phyloP scores from a whole-genome alignment of 1,140 invertebrate genomes.

The Stegodyphus dumicola region DNA sequence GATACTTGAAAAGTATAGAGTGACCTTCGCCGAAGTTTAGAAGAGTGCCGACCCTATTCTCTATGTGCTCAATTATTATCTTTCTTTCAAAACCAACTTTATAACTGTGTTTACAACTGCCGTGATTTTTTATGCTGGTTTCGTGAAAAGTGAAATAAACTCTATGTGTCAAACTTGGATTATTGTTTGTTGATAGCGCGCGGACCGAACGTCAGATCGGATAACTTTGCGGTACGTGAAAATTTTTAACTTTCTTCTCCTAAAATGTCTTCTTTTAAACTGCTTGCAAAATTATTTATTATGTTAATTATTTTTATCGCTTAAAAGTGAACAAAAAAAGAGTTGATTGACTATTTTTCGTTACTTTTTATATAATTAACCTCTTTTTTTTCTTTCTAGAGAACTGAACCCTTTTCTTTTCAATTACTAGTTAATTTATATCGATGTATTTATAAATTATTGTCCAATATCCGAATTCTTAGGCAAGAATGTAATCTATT shows the following conservation, averaged over 20 bases:
- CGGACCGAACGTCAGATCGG: neutral
- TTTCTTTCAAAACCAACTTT: conserved; percentile 2
- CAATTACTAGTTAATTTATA: no score
- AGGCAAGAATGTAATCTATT: no score
- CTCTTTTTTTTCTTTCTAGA: no score
- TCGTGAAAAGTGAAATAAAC: neutral
- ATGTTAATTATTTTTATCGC: no score
- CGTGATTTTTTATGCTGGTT: neutral
- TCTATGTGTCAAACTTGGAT: conserved; percentile 41
- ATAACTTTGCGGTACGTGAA: conserved; percentile 13
- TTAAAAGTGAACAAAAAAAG: no score
- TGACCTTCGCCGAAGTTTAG: conserved; percentile 11
- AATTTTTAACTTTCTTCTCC: neutral
- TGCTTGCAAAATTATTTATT: no score
- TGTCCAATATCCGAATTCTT: no score
- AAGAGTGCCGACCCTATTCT: conserved; percentile 19
- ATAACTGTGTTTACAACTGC: neutral
- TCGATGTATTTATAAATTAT: no score
- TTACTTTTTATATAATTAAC: no score
- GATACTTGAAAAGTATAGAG: neutral
- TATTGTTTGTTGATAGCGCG: neutral
- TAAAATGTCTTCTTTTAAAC: neutral
- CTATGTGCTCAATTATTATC: conserved; percentile 1
- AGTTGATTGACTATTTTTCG: no score
- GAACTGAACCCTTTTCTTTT: no score